A percentile compares a stretch with the other conserved stretches of the same genome.
Evolutionary conservation across 2,888 invertebrate species (phyloP).

Genomic region (Cancer borealis): DNA sequence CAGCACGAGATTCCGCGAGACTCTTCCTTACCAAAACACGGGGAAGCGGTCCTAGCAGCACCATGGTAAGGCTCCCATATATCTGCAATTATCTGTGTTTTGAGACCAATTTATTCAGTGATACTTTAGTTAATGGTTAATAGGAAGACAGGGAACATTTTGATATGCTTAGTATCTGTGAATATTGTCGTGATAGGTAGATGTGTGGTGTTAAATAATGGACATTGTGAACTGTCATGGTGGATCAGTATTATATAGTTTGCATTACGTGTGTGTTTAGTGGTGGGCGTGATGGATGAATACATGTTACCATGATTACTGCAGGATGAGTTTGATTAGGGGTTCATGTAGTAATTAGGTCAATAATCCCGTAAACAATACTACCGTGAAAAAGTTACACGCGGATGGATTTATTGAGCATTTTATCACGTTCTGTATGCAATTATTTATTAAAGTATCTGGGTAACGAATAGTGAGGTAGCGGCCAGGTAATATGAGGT

Average conservation of each 20-base stretch:
- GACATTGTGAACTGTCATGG: not conserved
- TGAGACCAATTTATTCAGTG: not conserved
- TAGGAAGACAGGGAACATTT: not conserved
- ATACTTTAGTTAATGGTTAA: not conserved
- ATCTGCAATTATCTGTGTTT: not conserved
- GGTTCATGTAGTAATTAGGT: not conserved
- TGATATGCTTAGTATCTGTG: not conserved
- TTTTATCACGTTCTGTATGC: not conserved
- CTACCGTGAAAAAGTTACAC: not conserved
- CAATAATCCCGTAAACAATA: not conserved
- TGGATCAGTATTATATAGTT: not conserved
- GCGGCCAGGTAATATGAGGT: too few relatives aligned
- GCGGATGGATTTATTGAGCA: not conserved
- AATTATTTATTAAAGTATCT: too few relatives aligned
- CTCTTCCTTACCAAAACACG: slow-evolving; percentile 24
- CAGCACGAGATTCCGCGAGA: slow-evolving; percentile 38
- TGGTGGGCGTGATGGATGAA: not conserved
- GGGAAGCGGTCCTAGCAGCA: not conserved
- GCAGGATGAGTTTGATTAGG: not conserved
- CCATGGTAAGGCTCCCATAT: not conserved
- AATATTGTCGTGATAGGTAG: not conserved
- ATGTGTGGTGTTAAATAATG: not conserved
- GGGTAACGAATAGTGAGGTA: too few relatives aligned
- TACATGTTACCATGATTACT: not conserved
- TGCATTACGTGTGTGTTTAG: not conserved